A percentile compares a stretch with the other conserved stretches of the same genome.
Evolutionary conservation across 2,113 vertebrate genomes (phyloP).

Genomic region (Cepphus grylle): DNA sequence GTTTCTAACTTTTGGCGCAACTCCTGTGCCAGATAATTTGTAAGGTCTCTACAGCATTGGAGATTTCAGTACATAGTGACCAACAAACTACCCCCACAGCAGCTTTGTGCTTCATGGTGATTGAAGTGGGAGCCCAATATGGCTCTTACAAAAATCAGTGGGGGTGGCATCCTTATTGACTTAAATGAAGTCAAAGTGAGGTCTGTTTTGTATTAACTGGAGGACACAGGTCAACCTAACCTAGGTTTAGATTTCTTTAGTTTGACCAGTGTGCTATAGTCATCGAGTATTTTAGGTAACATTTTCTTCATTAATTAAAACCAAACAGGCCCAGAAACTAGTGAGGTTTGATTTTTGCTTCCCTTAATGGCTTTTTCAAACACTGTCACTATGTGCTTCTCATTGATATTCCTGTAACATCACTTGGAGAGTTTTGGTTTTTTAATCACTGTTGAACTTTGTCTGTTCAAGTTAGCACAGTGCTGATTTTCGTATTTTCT

Average conservation of each 20-base stretch:
- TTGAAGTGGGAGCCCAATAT: not conserved
- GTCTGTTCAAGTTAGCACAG: not conserved
- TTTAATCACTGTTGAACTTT: not conserved
- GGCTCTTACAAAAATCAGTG: not conserved
- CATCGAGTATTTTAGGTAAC: not conserved
- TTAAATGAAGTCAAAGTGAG: not conserved
- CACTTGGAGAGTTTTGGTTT: not conserved
- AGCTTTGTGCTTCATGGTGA: not conserved
- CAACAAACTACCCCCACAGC: not conserved
- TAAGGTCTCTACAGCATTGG: not conserved
- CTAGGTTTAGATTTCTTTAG: not conserved
- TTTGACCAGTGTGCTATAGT: not conserved
- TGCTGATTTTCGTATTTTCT: not conserved
- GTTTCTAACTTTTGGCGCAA: not conserved
- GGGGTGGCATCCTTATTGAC: not conserved
- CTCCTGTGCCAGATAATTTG: not conserved
- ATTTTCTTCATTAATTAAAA: not conserved
- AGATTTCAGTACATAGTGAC: not conserved
- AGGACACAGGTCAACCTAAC: not conserved
- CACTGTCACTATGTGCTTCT: not conserved
- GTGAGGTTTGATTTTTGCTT: not conserved
- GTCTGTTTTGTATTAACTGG: not conserved
- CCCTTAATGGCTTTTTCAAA: not conserved
- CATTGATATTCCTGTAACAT: not conserved
- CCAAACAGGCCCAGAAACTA: not conserved